Conservation (phyloP, 2,113 vertebrate species). For the Carollia perspicillata region DNA sequence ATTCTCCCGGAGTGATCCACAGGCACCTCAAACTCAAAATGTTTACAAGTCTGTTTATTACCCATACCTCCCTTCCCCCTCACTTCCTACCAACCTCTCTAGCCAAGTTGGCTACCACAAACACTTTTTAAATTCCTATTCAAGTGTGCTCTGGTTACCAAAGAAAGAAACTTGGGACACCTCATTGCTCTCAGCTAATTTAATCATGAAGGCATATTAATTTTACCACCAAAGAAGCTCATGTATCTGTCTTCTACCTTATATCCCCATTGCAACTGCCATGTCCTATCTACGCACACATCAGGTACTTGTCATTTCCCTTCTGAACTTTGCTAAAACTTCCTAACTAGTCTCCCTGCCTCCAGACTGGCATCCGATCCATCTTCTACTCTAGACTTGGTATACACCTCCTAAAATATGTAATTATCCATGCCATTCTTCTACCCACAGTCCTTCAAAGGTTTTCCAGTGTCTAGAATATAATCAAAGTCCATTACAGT, state of each 20-base stretch:
- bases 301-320: neutral
- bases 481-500: neutral
- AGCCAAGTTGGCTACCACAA: neutral
- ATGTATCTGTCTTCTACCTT: neutral
- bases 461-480: neutral
- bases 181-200: neutral
- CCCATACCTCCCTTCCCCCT: neutral
- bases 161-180: neutral
- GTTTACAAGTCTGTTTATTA: slow-evolving; percentile 2
- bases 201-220: neutral
- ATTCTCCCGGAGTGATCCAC: neutral
- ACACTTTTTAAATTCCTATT: neutral
- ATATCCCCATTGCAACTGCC: neutral
- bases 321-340: neutral
- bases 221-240: neutral
- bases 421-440: neutral
- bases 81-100: neutral
- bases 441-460: neutral
- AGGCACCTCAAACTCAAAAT: neutral
- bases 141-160: neutral
- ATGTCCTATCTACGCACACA: neutral
- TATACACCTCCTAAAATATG: neutral
- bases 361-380: neutral
- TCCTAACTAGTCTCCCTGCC: neutral
- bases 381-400: neutral